Evolutionary conservation across 2,797 vertebrate genomes (phyloP), one percentile per base, ranked within the genome.

Genomic region (Gobio occitaniae): DNA sequence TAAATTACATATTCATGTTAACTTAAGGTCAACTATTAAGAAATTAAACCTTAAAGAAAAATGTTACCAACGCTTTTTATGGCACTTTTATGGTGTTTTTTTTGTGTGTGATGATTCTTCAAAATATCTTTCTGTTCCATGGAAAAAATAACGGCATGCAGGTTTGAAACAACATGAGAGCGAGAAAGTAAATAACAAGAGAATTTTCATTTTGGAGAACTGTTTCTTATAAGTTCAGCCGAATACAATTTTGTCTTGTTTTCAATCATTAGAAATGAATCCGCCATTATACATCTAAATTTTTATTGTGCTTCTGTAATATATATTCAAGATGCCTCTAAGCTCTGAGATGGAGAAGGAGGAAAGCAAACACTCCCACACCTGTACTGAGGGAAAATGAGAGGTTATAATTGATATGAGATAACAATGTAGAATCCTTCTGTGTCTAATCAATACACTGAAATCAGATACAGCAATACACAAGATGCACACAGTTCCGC

Each of bases 291-390:
- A 32, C 25, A 65, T 61, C 4, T 52, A 25, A 36, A 25, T 61
- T 61, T 61, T 61, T 8, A 25, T 17, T 25, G 32, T 13, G 29
- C 32, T 76, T 76, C 11, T 56, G 38, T 76, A 29, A 61, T 44
- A 78, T 78, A 29, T 44, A 44, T 78, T 44, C 21, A 61, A 54
- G 13, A 78, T 59, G 74, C 11, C 52, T 59, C 52, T 59, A 41
- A 41, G 52, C 75, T 25, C 36, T 16, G 54, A 61, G 54, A 6
- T 44, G 75, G 36, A 77, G 54, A 77, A 41, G 13, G 13, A 59
- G 50, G 32, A 56, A 56, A 56, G 54, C 13, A 78, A 78, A 78
- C 54, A 61, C 76, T 47, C 38, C 54, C 76, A 61, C 21, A 78
- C 21, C 76, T 61, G 75, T 25, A 44, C 13, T 17, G 12, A 78